Conservation (phyloP, 2,888 invertebrate species). For the Nemurella pictetii region DNA sequence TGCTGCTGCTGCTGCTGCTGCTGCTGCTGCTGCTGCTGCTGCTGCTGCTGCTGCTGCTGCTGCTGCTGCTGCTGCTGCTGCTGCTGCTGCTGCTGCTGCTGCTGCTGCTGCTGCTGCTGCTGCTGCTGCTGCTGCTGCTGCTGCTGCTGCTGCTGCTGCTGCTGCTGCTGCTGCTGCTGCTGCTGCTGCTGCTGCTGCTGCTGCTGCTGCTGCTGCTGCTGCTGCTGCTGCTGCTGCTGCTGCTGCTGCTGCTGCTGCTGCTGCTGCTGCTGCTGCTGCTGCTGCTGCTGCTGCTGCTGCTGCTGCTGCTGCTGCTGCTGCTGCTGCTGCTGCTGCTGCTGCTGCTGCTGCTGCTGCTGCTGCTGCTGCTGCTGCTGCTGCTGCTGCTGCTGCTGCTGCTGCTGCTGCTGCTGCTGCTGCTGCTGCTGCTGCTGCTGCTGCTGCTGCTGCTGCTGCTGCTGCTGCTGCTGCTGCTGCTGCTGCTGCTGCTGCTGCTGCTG, state of each 20-base stretch:
- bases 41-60: neutral
- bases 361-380: conserved; percentile 22
- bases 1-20: conserved; percentile 21
- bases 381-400: conserved; percentile 30
- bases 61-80: neutral
- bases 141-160: conserved; percentile 25
- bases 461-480: conserved; percentile 29
- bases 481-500: conserved; percentile 29
- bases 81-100: neutral
- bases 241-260: conserved; percentile 7
- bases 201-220: conserved; percentile 31
- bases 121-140: conserved; percentile 6
- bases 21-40: neutral
- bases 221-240: conserved; percentile 29
- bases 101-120: conserved; percentile 20
- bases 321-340: conserved; percentile 20
- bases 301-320: conserved; percentile 18
- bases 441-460: conserved; percentile 28
- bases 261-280: conserved; percentile 25
- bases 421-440: conserved; percentile 30
- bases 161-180: conserved; percentile 7
- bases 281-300: conserved; percentile 25
- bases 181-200: conserved; percentile 20
- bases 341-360: conserved; percentile 18
- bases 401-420: conserved; percentile 29